phyloP scores from a whole-genome alignment of 2,113 vertebrate genomes.

The Amazona guildingii region DNA sequence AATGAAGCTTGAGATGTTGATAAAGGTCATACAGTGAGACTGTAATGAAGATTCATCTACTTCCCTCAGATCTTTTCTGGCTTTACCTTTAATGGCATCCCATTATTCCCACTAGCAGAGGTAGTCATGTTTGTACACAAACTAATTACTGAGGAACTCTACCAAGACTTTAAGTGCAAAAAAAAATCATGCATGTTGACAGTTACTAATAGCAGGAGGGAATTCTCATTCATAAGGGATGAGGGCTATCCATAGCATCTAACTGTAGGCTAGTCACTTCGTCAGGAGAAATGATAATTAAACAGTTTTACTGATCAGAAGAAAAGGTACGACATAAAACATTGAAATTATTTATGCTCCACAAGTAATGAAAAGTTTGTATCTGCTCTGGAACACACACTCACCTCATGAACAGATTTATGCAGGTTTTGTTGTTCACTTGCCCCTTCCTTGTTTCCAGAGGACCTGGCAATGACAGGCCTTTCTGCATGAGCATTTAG shows the following conservation, averaged over 20 bases:
- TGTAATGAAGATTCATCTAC: slow-evolving; percentile 54
- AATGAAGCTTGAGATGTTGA: slow-evolving; percentile 54
- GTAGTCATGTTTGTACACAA: slow-evolving; percentile 65
- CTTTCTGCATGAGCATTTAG: not conserved
- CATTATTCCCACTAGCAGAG: slow-evolving; percentile 47
- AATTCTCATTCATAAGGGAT: slow-evolving; percentile 54
- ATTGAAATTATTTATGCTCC: not conserved
- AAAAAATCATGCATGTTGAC: slow-evolving; percentile 54
- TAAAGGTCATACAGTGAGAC: slow-evolving; percentile 41
- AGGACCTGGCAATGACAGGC: not conserved
- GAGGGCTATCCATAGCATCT: slow-evolving; percentile 33
- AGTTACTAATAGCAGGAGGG: slow-evolving; percentile 65
- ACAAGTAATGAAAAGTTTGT: not conserved
- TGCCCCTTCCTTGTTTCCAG: not conserved
- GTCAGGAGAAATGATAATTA: not conserved
- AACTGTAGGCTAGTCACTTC: not conserved
- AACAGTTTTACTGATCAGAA: not conserved
- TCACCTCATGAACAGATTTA: not conserved
- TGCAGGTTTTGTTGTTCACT: not conserved
- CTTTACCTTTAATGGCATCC: slow-evolving; percentile 34
- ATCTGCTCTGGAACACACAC: not conserved
- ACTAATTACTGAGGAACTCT: slow-evolving; percentile 62
- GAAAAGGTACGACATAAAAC: not conserved
- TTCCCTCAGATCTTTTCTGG: slow-evolving; percentile 2
- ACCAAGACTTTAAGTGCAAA: slow-evolving; percentile 51